Base-by-base conservation (phyloP, 2,113 vertebrate genomes). In the Forbesichthys papilliferus region DNA sequence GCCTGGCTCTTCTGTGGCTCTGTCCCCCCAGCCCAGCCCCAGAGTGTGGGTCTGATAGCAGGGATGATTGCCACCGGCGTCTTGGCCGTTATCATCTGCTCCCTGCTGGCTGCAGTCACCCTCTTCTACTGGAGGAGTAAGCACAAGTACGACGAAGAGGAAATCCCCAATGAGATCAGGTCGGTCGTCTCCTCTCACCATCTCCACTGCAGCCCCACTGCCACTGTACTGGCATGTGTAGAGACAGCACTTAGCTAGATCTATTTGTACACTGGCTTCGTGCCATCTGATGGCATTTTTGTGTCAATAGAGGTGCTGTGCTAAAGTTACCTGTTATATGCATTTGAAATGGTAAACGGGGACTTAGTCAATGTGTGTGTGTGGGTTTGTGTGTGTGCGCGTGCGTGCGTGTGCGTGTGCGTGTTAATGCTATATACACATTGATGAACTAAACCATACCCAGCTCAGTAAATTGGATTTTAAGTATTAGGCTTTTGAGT, bases 131-230 rank as follows among this genome's bases (percentile, higher is more conserved):
- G 96, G 96, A 98, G 92, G 91, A 98, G 94, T 84, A 98, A 96
- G 93, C 95, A 98, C 86, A 96, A 95, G 87, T 98, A 98, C 54
- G 98, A 99, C 3, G 98, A 99, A 13, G 98, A 99, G 62, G 98
- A 99, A 83, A 96, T 99, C 75, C 97, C 98, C 59, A 99, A 99
- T 68, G 98, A 99, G 87, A 99, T 99, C 94, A 96, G 97, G 98
- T 99, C 47, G 18, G 71, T 3, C 20, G 67, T 52, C 0, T 33
- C 14, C 51, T 46, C 33, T 46, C 36, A 16, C 13, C 18, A 33
- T 56, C 33, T 55, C 64, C 55, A 34, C 10, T 48, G 34, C 16
- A 18, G 59, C 14, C 14, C 9, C 56, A 46, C 16, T 20, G 51
- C n/a, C 20, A 3, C 51, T 56, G 9, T 14, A 20, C 52, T 20